phyloP scores from a whole-genome alignment of 2,797 vertebrate genomes.

The Coregonus suidteri region DNA sequence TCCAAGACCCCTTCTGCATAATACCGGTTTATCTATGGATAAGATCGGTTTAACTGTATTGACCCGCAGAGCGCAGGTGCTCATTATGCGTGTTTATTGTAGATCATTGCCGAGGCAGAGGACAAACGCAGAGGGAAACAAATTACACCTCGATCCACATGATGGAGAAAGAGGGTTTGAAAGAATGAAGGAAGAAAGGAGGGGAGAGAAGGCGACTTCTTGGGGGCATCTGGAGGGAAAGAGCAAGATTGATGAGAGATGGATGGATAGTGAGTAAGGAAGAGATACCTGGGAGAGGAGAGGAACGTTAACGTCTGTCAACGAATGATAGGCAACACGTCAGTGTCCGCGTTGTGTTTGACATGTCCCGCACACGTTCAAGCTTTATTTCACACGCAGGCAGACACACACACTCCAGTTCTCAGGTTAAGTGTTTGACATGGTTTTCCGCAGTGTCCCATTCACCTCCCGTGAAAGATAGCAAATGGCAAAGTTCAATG shows the following conservation, averaged over 20 bases:
- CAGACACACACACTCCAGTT: too few species aligned
- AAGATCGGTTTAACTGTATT: conserved; percentile 35
- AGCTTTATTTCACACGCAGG: too few species aligned
- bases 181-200: not conserved
- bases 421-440: too few species aligned
- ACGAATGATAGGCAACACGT: not conserved
- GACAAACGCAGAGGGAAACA: too few species aligned
- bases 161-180: not conserved
- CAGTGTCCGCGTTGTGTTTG: not conserved
- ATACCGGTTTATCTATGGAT: not conserved
- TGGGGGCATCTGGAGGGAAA: not conserved
- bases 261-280: not conserved
- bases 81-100: too few species aligned
- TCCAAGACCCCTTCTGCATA: not conserved
- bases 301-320: too few species aligned
- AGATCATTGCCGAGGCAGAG: not conserved
- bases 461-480: too few species aligned
- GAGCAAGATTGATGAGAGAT: not conserved
- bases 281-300: too few species aligned
- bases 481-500: too few species aligned
- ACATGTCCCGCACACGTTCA: not conserved
- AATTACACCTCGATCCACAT: too few species aligned
- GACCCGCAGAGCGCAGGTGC: conserved; percentile 25
- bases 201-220: conserved; percentile 7
- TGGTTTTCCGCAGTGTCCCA: too few species aligned